These are phyloP conservation scores for Ophthalmolycus amberensis DNA, from an alignment of 2,113 vertebrate genomes.

Conservation along the genomic window DNA sequence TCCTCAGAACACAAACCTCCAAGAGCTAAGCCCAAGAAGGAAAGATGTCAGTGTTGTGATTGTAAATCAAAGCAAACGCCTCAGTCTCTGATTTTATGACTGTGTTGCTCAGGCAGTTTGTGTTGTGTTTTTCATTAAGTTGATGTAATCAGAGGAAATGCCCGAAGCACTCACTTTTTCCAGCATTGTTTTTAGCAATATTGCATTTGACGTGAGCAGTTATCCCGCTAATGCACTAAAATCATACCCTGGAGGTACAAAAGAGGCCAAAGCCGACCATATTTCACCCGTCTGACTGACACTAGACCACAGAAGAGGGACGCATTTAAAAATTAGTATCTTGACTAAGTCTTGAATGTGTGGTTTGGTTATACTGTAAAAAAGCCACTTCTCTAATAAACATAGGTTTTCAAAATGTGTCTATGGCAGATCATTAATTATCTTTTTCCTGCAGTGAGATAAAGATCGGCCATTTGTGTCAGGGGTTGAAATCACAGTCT, in stretches of 20 bases:
- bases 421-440: background rate
- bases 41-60: background rate
- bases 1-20: background rate
- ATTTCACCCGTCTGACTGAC: constrained; percentile 11
- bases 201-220: constrained; percentile 47
- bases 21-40: background rate
- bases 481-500: constrained; percentile 52
- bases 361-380: background rate
- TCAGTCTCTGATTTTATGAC: constrained; percentile 18
- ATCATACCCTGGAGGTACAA: constrained; percentile 13
- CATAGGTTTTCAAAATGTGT: background rate
- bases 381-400: background rate
- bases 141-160: constrained; percentile 52
- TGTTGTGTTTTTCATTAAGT: constrained; percentile 37
- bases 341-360: background rate
- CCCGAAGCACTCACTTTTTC: constrained; percentile 8
- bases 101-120: constrained; percentile 1
- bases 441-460: constrained; percentile 15
- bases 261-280: background rate
- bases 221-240: constrained; percentile 48
- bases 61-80: constrained; percentile 2
- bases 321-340: constrained; percentile 1
- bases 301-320: background rate
- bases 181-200: constrained; percentile 29
- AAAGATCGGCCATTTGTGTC: constrained; percentile 36